These are phyloP conservation scores for Parnassius mnemosyne DNA, from an alignment of 2,888 invertebrate species.

Conservation along the genomic window DNA sequence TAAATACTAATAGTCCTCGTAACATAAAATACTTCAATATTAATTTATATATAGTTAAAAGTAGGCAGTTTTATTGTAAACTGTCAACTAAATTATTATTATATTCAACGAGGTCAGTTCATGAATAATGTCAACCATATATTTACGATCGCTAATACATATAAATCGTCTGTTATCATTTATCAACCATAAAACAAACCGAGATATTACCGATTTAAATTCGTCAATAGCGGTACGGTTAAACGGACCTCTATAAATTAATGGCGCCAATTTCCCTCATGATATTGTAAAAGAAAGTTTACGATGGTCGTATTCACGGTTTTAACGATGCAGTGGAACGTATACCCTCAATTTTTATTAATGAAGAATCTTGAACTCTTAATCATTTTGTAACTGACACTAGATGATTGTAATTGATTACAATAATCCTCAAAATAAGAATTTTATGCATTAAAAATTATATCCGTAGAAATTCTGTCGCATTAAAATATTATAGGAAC, in stretches of 20 bases:
- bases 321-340: conserved; percentile 40
- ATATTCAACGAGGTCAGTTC: conserved; percentile 51
- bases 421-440: no score
- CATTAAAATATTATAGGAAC: no score
- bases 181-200: conserved; percentile 71
- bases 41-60: no score
- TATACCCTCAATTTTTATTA: conserved; percentile 14
- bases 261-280: conserved; percentile 77
- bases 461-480: no score
- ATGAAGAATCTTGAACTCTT: background rate
- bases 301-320: conserved; percentile 62
- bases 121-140: conserved; percentile 52
- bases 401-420: no score
- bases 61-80: conserved; percentile 7
- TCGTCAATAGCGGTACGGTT: conserved; percentile 70
- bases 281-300: conserved; percentile 77
- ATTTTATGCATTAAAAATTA: no score
- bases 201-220: conserved; percentile 74
- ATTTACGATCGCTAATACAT: conserved; percentile 51
- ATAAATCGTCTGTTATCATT: conserved; percentile 60
- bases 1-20: no score
- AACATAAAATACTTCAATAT: no score
- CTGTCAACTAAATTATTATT: conserved; percentile 42
- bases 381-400: no score
- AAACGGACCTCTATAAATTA: conserved; percentile 73